Evolutionary conservation across 2,113 vertebrate species (phyloP).

Genomic region (Apodemus sylvaticus): DNA sequence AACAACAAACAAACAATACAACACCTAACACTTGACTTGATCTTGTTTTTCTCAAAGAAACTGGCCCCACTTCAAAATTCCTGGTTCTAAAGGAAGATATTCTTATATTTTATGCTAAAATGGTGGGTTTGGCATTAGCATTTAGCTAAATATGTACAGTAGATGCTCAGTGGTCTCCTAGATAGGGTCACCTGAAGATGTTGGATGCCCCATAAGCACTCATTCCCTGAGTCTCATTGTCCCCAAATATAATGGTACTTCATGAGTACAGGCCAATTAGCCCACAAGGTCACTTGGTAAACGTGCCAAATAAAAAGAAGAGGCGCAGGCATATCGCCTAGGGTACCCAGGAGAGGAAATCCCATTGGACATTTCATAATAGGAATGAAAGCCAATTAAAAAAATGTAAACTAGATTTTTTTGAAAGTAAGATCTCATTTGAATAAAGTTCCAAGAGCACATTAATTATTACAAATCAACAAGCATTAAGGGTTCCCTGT

Average conservation of each 20-base stretch:
- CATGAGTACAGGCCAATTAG: neutral
- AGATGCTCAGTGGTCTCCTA: neutral
- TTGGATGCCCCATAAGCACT: neutral
- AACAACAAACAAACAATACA: neutral
- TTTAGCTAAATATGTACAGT: neutral
- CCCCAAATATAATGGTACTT: neutral
- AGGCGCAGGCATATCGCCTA: neutral
- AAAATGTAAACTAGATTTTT: neutral
- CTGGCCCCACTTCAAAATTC: neutral
- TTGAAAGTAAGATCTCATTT: conserved; percentile 50
- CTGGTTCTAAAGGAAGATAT: conserved; percentile 35
- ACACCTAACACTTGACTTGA: neutral
- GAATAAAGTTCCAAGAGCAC: conserved; percentile 18
- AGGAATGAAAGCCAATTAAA: conserved; percentile 32
- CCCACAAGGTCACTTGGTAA: neutral
- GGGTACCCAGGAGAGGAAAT: neutral
- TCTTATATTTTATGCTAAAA: neutral
- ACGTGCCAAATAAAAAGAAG: neutral
- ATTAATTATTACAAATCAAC: conserved; percentile 42
- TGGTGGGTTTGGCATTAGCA: neutral
- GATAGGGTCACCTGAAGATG: neutral
- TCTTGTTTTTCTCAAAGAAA: neutral
- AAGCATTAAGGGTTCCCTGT: neutral
- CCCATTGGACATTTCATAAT: conserved; percentile 17
- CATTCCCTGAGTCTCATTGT: neutral